Evolutionary conservation across 2,113 vertebrate genomes (phyloP), one percentile per base, ranked within the genome.

Genomic region (Setophaga coronata): DNA sequence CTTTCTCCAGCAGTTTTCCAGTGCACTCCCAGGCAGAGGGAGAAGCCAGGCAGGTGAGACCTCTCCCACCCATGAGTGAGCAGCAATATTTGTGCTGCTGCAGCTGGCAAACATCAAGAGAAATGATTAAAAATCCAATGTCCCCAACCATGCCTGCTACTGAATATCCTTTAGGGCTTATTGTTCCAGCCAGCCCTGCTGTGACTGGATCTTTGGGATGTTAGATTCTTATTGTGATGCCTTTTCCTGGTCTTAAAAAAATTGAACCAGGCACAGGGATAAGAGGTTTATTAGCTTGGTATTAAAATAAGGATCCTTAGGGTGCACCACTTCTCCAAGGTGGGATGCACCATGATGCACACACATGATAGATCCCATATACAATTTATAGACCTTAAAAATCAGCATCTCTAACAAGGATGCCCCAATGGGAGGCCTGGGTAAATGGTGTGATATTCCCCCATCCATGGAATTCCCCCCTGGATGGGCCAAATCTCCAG

Each of bases 1-100:
- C 57, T 48, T 79, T 36, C 57, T 93, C 66, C 73, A 72, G 14
- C 3, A 2, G 53, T 40, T 65, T 76, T 51, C 82, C 72, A 36
- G 4, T 1, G 23, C 0, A 0, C 5, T 62, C 28, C 48, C 6
- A 31, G 13, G 33, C 45, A 38, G 36, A 0, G 8, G 7, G 18
- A 78, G 56, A n/a, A 85, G 50, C 42, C 15, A 14, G 7, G 7
- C 36, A 82, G 40, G 66, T 7, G 26, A 57, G 36, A 36, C 13
- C 34, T 67, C 18, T 89, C 54, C 69, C 48, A 69, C 9, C 43
- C 57, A 21, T 3, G 34, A 77, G 40, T 2, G 1, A 43, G 21
- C 48, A 86, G 57, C 31, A 43, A 57, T 45, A 18, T 5, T 18
- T 14, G 34, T 53, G 36, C 58, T 72, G 60, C 83, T 80, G 51